Base-by-base conservation (phyloP, 1,140 invertebrate species). In the Ctenoplectra terminalis region DNA sequence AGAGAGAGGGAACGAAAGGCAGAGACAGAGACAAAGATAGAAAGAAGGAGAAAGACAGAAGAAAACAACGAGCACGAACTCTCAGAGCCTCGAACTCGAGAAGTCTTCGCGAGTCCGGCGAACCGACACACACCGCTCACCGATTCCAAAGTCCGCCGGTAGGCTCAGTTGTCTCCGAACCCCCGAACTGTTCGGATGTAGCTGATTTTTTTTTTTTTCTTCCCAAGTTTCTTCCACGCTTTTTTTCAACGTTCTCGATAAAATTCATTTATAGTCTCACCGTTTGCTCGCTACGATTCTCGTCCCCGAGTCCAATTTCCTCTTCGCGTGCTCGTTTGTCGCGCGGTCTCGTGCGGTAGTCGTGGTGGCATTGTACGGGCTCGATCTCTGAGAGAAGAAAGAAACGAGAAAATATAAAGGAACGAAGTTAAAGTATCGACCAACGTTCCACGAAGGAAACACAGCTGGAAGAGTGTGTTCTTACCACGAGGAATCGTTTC, bases 101-200 rank as follows among this genome's bases (percentile, higher is more conserved):
- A 75, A 87, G 88, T 84, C 48, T 54, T 71, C 34, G 67, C 86
- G 87, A 90, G 89, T 91, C 90, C 89, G 90, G 88, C 88, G 89
- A 91, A 91, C 87, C 86, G 85, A 88, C 67, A 37, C 66, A 69
- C 31, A 88, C 87, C 90, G 89, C 89, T 91, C 88, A 90, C 90
- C 86, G 82, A 91, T 91, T 89, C 86, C 88, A 90, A 91, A 91
- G 90, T 89, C 86, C 85, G 83, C 85, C 86, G 89, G 84, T 89
- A 91, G 88, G 87, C 88, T 90, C 89, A 90, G 90, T 93, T 92
- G 91, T 93, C 91, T 92, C 92, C 87, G 91, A 91, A 91, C 84
- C 89, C 90, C 89, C 90, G 91, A 90, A 89, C 90, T 81, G 92
- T 83, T 91, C 91, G 92, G 92, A 93, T 91, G 92, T 90, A 72